Percentiles rank a stretch among this genome's conserved stretches.
Conservation (phyloP, 92 coral and sea anemone species). For the Epizoanthus fatuus region DNA sequence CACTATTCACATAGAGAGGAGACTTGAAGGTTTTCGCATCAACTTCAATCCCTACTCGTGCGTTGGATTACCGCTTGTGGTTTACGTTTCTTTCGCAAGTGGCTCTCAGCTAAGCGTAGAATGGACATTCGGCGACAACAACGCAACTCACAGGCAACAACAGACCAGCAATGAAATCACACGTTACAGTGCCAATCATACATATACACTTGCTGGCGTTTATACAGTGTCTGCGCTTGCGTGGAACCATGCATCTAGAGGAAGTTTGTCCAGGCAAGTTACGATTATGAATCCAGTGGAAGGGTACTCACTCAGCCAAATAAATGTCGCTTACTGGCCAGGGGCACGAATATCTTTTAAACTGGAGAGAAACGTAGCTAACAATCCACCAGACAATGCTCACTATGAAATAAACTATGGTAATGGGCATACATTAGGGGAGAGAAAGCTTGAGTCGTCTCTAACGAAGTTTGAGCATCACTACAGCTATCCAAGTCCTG, state of each 20-base stretch:
- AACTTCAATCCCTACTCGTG: constrained; percentile 70
- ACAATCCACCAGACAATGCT: constrained; percentile 67
- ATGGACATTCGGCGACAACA: constrained; percentile 85
- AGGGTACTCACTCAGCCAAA: constrained; percentile 63
- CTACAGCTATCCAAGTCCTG: constrained; percentile 66
- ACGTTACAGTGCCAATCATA: constrained; percentile 47
- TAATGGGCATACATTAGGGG: constrained; percentile 49
- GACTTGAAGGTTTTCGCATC: constrained; percentile 53
- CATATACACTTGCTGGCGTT: constrained; percentile 53
- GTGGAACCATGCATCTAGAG: constrained; percentile 59
- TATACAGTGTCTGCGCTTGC: constrained; percentile 62
- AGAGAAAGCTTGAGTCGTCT: constrained; percentile 23
- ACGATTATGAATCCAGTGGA: constrained; percentile 69
- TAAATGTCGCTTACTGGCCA: constrained; percentile 59
- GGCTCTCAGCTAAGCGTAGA: constrained; percentile 76
- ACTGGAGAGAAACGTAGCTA: constrained; percentile 37
- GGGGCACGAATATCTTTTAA: constrained; percentile 44
- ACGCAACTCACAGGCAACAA: constrained; percentile 10
- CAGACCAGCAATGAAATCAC: constrained; percentile 37
- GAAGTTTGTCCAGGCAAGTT: constrained; percentile 11
- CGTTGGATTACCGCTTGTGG: constrained; percentile 60
- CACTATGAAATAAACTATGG: constrained; percentile 71
- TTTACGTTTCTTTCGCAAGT: constrained; percentile 60
- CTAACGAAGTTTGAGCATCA: constrained; percentile 40
- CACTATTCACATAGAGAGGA: constrained; percentile 48